phyloP scores from a whole-genome alignment of 2,888 invertebrate species.

The Autographa gamma region DNA sequence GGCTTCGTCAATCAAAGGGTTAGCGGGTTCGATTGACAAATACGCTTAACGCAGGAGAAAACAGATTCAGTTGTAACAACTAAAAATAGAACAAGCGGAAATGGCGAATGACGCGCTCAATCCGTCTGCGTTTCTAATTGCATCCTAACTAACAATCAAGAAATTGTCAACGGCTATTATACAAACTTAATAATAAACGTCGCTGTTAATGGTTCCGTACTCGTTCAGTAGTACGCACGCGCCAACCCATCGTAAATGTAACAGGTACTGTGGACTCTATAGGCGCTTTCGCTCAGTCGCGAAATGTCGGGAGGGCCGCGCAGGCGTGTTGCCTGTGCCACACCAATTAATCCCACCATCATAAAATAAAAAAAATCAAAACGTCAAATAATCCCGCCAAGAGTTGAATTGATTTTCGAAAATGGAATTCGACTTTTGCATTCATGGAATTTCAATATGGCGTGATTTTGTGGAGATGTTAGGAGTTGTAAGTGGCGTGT shows the following conservation, averaged over 20 bases:
- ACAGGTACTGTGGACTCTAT: conserved; percentile 74
- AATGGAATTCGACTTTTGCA: conserved; percentile 60
- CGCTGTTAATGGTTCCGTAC: conserved; percentile 64
- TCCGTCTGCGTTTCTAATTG: conserved; percentile 53
- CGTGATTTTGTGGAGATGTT: conserved; percentile 61
- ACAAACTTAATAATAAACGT: conserved; percentile 68
- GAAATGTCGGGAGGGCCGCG: conserved; percentile 73
- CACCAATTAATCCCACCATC: conserved; percentile 52
- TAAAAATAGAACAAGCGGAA: conserved; percentile 42
- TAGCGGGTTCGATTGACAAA: conserved; percentile 45
- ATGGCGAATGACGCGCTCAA: conserved; percentile 39
- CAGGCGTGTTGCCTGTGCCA: conserved; percentile 75
- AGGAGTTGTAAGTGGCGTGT: conserved; percentile 69
- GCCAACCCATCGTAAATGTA: conserved; percentile 71
- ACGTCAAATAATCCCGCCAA: conserved; percentile 66
- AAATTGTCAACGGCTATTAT: conserved; percentile 67
- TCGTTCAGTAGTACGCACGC: conserved; percentile 70
- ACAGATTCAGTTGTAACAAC: conserved; percentile 26
- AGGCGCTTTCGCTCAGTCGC: conserved; percentile 77
- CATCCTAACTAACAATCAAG: conserved; percentile 58
- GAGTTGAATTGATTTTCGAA: conserved; percentile 54
- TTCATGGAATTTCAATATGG: conserved; percentile 58
- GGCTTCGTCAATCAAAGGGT: conserved; percentile 34
- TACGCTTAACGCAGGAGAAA: conserved; percentile 35
- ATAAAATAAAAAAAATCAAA: conserved; percentile 65